A percentile compares a stretch with the other conserved stretches of the same genome.
Conservation (phyloP, 2,888 invertebrate species). For the Serrognathus titanus region DNA sequence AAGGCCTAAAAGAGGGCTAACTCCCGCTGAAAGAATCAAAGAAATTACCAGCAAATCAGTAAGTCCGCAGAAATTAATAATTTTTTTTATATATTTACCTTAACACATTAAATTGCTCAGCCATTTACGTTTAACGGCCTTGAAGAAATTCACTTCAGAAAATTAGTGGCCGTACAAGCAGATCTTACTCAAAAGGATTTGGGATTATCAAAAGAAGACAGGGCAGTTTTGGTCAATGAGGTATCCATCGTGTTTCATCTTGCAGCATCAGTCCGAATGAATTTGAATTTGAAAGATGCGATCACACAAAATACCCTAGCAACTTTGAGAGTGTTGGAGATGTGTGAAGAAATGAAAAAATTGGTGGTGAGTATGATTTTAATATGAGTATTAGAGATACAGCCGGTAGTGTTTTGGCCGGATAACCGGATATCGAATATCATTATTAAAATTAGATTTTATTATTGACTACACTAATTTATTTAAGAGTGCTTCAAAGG, state of each 20-base stretch:
- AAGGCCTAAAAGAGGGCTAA: constrained; percentile 65
- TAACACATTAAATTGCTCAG: neutral
- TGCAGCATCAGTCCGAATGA: constrained; percentile 63
- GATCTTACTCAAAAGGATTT: constrained; percentile 45
- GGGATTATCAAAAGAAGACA: constrained; percentile 43
- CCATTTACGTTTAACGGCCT: constrained; percentile 6
- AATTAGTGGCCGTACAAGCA: constrained; percentile 52
- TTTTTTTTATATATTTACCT: too few species aligned
- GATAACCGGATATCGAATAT: too few species aligned
- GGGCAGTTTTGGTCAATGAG: constrained; percentile 45
- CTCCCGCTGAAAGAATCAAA: constrained; percentile 57
- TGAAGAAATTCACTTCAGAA: constrained; percentile 36
- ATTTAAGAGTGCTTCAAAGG: too few species aligned
- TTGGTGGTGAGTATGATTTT: constrained; percentile 20
- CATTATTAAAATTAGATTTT: too few species aligned
- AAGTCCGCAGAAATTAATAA: constrained; percentile 22
- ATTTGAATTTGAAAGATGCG: constrained; percentile 57
- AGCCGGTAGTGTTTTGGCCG: too few species aligned
- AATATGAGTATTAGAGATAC: too few species aligned
- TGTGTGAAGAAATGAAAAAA: constrained; percentile 19
- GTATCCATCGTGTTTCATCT: constrained; percentile 61
- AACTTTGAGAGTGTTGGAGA: constrained; percentile 52
- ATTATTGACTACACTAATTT: too few species aligned
- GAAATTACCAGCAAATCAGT: constrained; percentile 50
- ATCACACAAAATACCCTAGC: constrained; percentile 59